phyloP scores from a whole-genome alignment of 2,797 vertebrate genomes.

The Tragelaphus eurycerus region DNA sequence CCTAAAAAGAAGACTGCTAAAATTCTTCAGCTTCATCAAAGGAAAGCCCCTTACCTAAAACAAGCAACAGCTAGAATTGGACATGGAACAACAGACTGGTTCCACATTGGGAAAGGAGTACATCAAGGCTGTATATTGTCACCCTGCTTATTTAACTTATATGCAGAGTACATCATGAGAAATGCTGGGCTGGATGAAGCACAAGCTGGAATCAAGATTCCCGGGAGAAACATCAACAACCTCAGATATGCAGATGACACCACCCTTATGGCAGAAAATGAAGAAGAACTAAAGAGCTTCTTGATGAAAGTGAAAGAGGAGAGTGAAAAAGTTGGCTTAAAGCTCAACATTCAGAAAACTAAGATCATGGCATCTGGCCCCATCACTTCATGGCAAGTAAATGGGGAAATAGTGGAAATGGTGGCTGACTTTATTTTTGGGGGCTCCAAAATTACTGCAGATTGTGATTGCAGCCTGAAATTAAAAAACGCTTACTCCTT shows the following conservation, averaged over 20 bases:
- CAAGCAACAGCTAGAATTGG: neutral
- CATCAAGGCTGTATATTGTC: neutral
- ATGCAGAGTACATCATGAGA: neutral
- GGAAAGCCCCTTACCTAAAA: neutral
- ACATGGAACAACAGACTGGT: neutral
- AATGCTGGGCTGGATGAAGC: neutral
- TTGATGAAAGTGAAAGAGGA: neutral
- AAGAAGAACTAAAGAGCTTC: neutral
- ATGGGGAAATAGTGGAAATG: neutral
- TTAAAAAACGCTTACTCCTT: neutral
- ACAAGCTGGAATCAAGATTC: neutral
- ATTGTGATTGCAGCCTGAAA: neutral
- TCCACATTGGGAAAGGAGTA: neutral
- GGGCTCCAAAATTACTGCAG: neutral
- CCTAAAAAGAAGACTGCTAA: neutral
- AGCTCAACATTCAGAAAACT: neutral
- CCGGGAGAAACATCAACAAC: neutral
- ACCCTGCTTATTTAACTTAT: neutral
- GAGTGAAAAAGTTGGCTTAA: neutral
- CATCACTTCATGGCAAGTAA: neutral
- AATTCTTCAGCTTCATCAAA: neutral
- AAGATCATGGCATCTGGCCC: neutral
- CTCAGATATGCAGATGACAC: neutral
- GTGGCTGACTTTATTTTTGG: fast-evolving
- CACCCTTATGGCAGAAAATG: neutral